These are phyloP conservation scores for Euglossa dilemma DNA, from an alignment of 1,140 invertebrate genomes.

Conservation along the genomic window DNA sequence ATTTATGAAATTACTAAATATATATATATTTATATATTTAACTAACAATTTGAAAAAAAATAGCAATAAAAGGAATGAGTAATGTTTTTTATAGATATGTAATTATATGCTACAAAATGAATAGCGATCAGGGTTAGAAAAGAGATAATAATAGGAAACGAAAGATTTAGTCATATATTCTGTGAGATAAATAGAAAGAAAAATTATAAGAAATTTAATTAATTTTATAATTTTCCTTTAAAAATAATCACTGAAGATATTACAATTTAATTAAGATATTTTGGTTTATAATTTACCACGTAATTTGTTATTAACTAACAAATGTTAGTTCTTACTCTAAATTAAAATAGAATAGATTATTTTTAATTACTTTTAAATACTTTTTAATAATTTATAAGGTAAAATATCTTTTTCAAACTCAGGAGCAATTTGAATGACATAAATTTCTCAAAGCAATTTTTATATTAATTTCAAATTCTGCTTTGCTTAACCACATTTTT, in stretches of 20 bases:
- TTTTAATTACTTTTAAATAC: too few relatives aligned
- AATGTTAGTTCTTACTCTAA: neutral
- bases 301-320: neutral
- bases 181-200: neutral
- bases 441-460: slow-evolving; percentile 2
- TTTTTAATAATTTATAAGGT: neutral
- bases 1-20: neutral
- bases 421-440: neutral
- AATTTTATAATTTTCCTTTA: neutral
- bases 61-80: neutral
- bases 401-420: neutral
- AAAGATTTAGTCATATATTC: neutral
- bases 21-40: slow-evolving; percentile 16
- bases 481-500: too few relatives aligned
- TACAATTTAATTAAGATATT: too few relatives aligned
- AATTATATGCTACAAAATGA: neutral
- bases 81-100: neutral
- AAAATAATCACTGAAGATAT: neutral
- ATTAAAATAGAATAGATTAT: neutral
- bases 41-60: neutral
- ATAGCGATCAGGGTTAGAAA: neutral
- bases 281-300: neutral
- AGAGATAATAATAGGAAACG: neutral
- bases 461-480: neutral
- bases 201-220: neutral